A percentile compares a stretch with the other conserved stretches of the same genome.
These are phyloP conservation scores for Gastracanthus pulcherrimus DNA, from an alignment of 2,888 invertebrate genomes.

Conservation along the genomic window DNA sequence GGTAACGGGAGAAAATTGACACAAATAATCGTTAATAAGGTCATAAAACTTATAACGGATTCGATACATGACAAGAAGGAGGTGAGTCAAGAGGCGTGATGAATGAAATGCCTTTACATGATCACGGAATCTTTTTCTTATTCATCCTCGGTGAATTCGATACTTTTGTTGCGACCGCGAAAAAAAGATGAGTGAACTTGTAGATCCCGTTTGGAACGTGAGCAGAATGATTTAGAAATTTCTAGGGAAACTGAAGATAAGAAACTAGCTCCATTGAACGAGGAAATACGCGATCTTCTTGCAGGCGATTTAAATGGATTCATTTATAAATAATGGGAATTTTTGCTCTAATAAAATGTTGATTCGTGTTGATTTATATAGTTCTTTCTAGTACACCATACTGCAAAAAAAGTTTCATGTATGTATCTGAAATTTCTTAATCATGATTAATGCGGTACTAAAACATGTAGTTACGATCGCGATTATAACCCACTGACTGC, in stretches of 20 bases:
- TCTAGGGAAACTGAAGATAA: conserved; percentile 24
- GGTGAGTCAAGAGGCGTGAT: not conserved
- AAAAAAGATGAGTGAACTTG: conserved; percentile 26
- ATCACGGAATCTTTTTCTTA: not conserved
- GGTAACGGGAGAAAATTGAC: conserved; percentile 29
- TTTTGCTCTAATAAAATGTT: too few species aligned
- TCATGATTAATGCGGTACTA: too few species aligned
- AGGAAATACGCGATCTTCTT: conserved; percentile 27
- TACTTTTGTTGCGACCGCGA: conserved; percentile 20
- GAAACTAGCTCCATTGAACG: conserved; percentile 32
- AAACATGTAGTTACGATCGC: too few species aligned
- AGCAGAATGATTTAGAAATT: conserved; percentile 40
- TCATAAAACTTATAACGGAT: conserved; percentile 27
- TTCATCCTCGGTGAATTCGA: not conserved
- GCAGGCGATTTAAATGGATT: conserved; percentile 14
- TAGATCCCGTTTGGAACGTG: conserved; percentile 40
- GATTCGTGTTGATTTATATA: not conserved
- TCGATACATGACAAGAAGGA: not conserved
- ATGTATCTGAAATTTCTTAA: not conserved
- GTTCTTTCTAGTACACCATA: not conserved
- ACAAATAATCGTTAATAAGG: conserved; percentile 11
- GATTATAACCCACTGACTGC: too few species aligned
- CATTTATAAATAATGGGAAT: not conserved
- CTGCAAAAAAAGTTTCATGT: too few species aligned
- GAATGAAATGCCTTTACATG: conserved; percentile 7